These are phyloP conservation scores for Amphilophus citrinellus DNA, from an alignment of 2,113 vertebrate genomes.

Conservation along the genomic window DNA sequence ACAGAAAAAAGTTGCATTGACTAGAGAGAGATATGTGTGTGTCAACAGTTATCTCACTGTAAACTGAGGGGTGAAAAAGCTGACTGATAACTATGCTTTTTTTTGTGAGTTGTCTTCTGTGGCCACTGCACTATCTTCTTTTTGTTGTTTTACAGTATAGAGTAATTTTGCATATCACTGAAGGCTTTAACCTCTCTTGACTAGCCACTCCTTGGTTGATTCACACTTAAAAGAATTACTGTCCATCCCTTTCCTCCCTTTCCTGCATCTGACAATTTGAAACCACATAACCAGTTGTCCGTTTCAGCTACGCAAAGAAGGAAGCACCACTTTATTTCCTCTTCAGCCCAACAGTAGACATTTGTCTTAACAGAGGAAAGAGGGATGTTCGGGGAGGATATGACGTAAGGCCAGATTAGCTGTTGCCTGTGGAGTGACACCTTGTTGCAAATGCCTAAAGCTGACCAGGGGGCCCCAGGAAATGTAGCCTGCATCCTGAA, in stretches of 20 bases:
- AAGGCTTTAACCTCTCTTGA: background rate
- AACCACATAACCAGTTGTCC: constrained; percentile 9
- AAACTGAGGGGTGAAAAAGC: constrained; percentile 53
- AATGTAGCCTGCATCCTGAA: constrained; percentile 7
- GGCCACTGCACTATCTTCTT: background rate
- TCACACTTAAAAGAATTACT: background rate
- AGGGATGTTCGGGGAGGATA: constrained; percentile 40
- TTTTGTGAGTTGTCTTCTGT: fast-evolving
- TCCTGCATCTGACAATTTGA: constrained; percentile 25
- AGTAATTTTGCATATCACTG: constrained; percentile 10
- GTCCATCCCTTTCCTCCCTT: constrained; percentile 8
- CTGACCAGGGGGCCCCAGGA: constrained; percentile 14
- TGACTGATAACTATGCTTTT: constrained; percentile 10
- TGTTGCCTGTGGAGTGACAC: constrained; percentile 11
- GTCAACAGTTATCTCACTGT: constrained; percentile 52
- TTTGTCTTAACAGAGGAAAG: constrained; percentile 26
- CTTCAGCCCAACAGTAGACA: constrained; percentile 12
- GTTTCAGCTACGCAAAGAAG: constrained; percentile 13
- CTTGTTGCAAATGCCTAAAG: background rate
- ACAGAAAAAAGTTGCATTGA: constrained; percentile 46
- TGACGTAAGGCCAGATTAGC: constrained; percentile 24
- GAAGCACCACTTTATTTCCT: constrained; percentile 63
- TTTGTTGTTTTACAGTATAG: constrained; percentile 1
- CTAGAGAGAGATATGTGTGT: constrained; percentile 48
- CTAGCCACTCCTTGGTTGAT: constrained; percentile 20